Conservation (phyloP, 2,797 vertebrate species). For the Podarcis lilfordi region DNA sequence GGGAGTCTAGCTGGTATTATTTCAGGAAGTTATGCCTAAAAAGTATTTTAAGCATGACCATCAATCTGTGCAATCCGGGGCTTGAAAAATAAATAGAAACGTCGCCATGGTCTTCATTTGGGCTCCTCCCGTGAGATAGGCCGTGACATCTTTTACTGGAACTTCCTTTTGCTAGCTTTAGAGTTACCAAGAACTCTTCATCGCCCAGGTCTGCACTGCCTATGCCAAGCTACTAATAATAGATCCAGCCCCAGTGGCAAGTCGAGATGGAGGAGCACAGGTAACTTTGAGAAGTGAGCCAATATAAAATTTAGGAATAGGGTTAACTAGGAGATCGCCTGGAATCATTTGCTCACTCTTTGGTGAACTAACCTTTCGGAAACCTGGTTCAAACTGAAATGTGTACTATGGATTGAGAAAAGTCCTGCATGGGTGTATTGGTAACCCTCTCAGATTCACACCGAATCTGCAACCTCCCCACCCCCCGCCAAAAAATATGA, state of each 20-base stretch:
- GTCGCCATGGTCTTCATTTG: not conserved
- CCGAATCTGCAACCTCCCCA: constrained; percentile 28
- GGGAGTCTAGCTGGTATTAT: not conserved
- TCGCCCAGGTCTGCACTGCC: not conserved
- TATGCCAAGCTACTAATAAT: not conserved
- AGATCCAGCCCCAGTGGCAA: not conserved
- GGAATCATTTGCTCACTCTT: not conserved
- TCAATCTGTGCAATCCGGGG: not conserved
- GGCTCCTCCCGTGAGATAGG: not conserved
- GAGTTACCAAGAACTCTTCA: not conserved
- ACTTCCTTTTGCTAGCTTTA: not conserved
- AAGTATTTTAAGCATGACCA: not conserved
- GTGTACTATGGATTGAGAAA: not conserved
- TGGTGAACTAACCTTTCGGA: too few species aligned
- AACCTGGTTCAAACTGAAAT: not conserved
- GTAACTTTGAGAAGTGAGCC: constrained; percentile 25
- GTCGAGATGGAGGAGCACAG: not conserved
- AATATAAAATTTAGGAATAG: too few species aligned
- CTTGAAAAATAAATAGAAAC: not conserved
- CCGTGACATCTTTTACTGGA: too few species aligned
- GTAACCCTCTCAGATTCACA: not conserved
- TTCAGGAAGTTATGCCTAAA: not conserved
- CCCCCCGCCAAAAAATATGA: not conserved
- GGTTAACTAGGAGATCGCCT: not conserved
- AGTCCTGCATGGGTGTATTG: not conserved